phyloP scores from a whole-genome alignment of 2,113 vertebrate genomes.

The Dasyornis broadbenti region DNA sequence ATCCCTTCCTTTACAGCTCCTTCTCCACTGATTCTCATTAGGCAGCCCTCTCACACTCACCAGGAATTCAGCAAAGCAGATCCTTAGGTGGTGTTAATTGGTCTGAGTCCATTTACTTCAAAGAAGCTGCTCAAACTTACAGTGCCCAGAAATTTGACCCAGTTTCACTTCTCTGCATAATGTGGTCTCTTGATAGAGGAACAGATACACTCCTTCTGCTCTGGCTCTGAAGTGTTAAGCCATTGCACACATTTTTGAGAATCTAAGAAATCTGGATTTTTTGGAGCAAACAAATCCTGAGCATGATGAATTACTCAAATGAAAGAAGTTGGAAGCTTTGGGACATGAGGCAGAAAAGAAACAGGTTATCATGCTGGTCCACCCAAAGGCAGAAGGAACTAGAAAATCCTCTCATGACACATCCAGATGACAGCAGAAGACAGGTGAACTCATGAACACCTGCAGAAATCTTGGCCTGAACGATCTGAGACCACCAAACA shows the following conservation, averaged over 20 bases:
- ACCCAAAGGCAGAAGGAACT: not conserved
- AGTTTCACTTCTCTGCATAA: not conserved
- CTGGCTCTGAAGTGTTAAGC: not conserved
- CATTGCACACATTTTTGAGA: not conserved
- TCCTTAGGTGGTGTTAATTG: constrained; percentile 19
- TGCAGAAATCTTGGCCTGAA: not conserved
- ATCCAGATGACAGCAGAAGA: not conserved
- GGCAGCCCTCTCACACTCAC: not conserved
- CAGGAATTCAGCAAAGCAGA: constrained; percentile 17
- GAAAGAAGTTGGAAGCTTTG: not conserved
- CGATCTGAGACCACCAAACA: not conserved
- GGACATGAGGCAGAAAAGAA: not conserved
- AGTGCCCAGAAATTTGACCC: constrained; percentile 19
- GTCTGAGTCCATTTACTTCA: constrained; percentile 19
- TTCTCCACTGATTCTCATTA: not conserved
- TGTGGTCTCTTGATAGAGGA: not conserved
- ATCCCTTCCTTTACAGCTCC: not conserved
- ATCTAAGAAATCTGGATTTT: not conserved
- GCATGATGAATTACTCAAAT: not conserved
- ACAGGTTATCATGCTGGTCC: not conserved
- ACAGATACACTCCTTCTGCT: not conserved
- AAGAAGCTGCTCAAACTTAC: not conserved
- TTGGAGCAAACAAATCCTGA: not conserved
- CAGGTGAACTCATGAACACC: not conserved
- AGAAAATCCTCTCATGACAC: not conserved